Percentiles rank a stretch among this genome's conserved stretches.
These are phyloP conservation scores for Climacteris rufus DNA, from an alignment of 2,113 vertebrate genomes.

Conservation along the genomic window DNA sequence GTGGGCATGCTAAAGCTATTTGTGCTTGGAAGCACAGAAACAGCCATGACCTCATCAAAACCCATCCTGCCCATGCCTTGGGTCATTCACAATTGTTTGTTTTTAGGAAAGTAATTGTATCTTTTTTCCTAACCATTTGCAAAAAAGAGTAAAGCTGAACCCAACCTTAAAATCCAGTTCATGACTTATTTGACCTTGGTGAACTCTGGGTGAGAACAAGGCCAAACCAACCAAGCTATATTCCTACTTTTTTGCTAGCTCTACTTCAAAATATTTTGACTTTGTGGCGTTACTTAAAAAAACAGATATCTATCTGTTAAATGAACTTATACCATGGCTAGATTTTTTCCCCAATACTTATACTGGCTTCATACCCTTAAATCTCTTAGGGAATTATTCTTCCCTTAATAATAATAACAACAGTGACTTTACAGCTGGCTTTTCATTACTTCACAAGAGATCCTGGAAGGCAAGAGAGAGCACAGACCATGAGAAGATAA, in stretches of 20 bases:
- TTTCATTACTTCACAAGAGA: not conserved
- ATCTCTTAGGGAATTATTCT: not conserved
- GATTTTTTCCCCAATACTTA: not conserved
- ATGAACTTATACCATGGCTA: not conserved
- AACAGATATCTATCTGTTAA: not conserved
- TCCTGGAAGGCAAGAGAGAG: not conserved
- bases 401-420: not conserved
- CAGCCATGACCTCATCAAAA: not conserved
- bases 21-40: not conserved
- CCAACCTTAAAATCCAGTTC: not conserved
- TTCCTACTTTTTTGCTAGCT: not conserved
- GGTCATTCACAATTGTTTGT: not conserved
- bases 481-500: not conserved
- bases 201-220: not conserved
- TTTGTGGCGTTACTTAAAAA: not conserved
- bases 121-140: not conserved
- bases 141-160: not conserved
- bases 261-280: not conserved
- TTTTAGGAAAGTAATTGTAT: not conserved
- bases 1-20: not conserved
- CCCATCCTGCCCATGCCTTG: not conserved
- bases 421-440: not conserved
- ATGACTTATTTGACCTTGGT: not conserved
- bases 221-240: not conserved
- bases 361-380: not conserved